These are phyloP conservation scores for Manis pentadactyla DNA, from an alignment of 2,797 vertebrate species.

Conservation along the genomic window DNA sequence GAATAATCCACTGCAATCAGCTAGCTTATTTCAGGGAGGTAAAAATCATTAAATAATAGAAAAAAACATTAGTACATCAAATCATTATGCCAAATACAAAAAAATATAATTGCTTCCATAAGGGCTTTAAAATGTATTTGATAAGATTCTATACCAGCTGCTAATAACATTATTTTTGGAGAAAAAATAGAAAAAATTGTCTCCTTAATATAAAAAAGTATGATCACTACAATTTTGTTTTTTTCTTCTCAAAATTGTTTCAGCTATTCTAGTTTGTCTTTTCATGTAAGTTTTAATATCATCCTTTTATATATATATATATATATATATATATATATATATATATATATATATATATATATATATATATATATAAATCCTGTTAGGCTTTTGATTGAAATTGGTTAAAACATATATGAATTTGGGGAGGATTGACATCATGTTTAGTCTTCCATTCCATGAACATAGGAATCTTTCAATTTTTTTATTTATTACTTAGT, in stretches of 20 bases:
- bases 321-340: not conserved
- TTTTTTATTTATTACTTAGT: not conserved
- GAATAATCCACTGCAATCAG: not conserved
- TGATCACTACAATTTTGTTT: not conserved
- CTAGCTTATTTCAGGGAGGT: not conserved
- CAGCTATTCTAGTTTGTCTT: not conserved
- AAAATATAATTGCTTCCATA: not conserved
- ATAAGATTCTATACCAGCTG: not conserved
- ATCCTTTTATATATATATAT: not conserved
- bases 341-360: not conserved
- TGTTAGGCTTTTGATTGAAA: not conserved
- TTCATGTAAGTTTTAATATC: not conserved
- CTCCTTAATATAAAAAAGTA: not conserved
- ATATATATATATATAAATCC: not conserved
- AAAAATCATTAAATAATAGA: constrained; percentile 10
- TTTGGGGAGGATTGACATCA: not conserved
- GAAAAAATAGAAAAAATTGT: not conserved
- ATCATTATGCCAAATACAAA: not conserved
- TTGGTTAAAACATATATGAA: not conserved
- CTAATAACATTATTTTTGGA: not conserved
- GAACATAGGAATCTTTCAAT: not conserved
- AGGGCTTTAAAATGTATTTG: not conserved
- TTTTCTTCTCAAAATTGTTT: not conserved
- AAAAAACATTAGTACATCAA: not conserved
- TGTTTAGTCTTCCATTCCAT: not conserved